Conservation (phyloP, 1,140 invertebrate species). For the Cherax destructor region DNA sequence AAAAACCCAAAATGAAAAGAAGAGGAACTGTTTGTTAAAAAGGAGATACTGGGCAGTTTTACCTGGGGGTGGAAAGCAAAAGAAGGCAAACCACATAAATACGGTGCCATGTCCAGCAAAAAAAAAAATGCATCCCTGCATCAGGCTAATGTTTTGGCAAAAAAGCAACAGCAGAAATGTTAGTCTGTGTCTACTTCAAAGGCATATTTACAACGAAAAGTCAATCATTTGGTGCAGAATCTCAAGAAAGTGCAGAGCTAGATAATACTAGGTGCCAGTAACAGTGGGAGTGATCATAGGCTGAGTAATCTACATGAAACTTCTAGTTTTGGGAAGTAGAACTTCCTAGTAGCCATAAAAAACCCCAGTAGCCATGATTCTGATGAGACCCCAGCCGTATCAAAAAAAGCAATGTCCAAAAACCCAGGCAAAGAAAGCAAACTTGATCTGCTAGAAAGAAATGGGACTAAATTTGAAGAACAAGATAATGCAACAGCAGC, state of each 20-base stretch:
- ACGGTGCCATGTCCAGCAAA: constrained; percentile 58
- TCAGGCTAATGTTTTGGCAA: constrained; percentile 27
- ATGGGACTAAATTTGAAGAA: neutral
- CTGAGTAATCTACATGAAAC: constrained; percentile 64
- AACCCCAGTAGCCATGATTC: constrained; percentile 66
- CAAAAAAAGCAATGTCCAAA: constrained; percentile 10
- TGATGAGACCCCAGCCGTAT: constrained; percentile 34
- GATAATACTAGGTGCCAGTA: constrained; percentile 48
- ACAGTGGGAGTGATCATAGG: constrained; percentile 56
- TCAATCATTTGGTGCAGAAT: constrained; percentile 59
- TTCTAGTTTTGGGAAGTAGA: constrained; percentile 68
- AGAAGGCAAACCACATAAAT: constrained; percentile 23
- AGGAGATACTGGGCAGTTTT: constrained; percentile 24
- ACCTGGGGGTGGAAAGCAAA: constrained; percentile 9
- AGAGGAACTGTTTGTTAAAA: constrained; percentile 18
- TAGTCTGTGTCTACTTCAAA: constrained; percentile 33
- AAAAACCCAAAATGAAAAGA: neutral
- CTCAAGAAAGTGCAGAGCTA: constrained; percentile 46
- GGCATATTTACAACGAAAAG: constrained; percentile 33
- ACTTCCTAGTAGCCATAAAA: constrained; percentile 64
- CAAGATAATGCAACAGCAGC: neutral
- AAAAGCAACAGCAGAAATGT: constrained; percentile 21
- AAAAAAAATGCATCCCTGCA: constrained; percentile 57
- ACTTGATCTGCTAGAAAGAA: neutral
- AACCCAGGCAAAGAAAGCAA: neutral